Conservation (phyloP, 2,888 invertebrate species). For the Idaea straminata region DNA sequence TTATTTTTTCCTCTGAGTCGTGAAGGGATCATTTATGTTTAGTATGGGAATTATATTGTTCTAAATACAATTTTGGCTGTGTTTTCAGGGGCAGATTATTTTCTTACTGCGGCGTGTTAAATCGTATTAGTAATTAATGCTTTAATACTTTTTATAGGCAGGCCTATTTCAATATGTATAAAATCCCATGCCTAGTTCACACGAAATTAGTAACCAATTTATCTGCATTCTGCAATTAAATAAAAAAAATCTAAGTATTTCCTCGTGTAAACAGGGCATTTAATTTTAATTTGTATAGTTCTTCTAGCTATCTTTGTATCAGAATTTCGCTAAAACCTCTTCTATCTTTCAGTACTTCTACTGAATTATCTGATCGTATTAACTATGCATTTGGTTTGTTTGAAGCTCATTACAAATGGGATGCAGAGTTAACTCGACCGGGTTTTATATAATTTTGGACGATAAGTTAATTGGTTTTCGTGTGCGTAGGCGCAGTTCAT, state of each 20-base stretch:
- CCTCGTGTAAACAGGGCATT: constrained; percentile 2
- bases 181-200: background rate
- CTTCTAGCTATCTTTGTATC: background rate
- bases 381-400: background rate
- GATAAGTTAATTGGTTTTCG: constrained; percentile 9
- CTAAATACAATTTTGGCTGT: background rate
- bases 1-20: background rate
- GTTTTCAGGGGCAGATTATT: background rate
- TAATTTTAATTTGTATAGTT: background rate
- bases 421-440: background rate
- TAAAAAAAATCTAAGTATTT: background rate
- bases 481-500: constrained; percentile 87
- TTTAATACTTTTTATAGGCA: background rate
- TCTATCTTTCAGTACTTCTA: background rate
- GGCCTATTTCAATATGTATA: background rate
- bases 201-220: background rate
- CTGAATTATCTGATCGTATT: background rate
- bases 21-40: background rate
- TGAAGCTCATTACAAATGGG: background rate
- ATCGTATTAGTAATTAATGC: background rate
- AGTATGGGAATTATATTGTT: background rate
- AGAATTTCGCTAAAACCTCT: background rate
- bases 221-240: background rate
- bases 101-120: background rate
- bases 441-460: background rate